These are phyloP conservation scores for Cydia splendana DNA, from an alignment of 1,140 invertebrate species.

Conservation along the genomic window DNA sequence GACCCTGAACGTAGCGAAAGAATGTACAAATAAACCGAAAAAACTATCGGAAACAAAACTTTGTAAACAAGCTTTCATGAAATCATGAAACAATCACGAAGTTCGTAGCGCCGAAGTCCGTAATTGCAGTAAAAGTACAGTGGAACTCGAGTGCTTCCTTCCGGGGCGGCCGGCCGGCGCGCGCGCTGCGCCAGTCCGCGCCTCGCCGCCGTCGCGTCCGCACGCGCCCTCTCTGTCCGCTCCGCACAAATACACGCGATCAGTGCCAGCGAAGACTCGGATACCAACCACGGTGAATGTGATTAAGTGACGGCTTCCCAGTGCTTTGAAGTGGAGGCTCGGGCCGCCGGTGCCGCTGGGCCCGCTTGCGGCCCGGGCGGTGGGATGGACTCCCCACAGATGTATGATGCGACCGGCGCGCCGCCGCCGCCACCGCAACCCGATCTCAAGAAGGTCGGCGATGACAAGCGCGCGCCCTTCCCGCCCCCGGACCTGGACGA, in stretches of 20 bases:
- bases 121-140: constrained; percentile 67
- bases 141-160: constrained; percentile 66
- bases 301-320: constrained; percentile 65
- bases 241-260: constrained; percentile 42
- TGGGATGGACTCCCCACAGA: constrained; percentile 86
- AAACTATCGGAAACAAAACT: neutral
- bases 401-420: constrained; percentile 83
- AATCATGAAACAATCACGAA: constrained; percentile 33
- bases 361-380: constrained; percentile 68
- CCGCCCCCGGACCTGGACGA: constrained; percentile 90
- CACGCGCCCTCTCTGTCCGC: constrained; percentile 40
- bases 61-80: constrained; percentile 11
- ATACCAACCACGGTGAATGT: constrained; percentile 64
- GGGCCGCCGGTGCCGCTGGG: constrained; percentile 69
- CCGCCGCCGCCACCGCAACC: constrained; percentile 78
- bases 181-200: constrained; percentile 61
- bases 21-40: neutral
- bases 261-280: constrained; percentile 48
- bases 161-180: constrained; percentile 62
- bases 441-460: constrained; percentile 71
- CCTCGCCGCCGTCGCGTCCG: constrained; percentile 58
- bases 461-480: constrained; percentile 81
- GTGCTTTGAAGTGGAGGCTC: constrained; percentile 76
- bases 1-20: too few species aligned
- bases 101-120: constrained; percentile 54